Conservation (phyloP, 2,113 vertebrate genomes). For the Ranitomeya variabilis region DNA sequence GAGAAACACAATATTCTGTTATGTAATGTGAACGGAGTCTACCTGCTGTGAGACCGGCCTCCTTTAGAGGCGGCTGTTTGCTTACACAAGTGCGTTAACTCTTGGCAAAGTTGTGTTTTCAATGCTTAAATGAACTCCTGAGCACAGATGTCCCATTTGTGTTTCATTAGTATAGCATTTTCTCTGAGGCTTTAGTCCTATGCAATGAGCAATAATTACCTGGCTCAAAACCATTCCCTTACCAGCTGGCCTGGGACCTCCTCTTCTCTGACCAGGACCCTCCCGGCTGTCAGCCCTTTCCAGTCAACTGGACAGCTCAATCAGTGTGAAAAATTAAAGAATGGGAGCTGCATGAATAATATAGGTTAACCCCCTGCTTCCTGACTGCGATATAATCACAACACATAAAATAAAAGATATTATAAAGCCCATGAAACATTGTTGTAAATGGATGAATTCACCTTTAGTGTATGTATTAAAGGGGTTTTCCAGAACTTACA, state of each 20-base stretch:
- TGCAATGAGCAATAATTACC: slow-evolving; percentile 81
- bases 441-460: no score
- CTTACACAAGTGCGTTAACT: slow-evolving; percentile 57
- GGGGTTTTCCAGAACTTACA: no score
- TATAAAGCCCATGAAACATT: no score
- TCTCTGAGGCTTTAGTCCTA: slow-evolving; percentile 77
- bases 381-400: neutral
- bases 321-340: slow-evolving; percentile 66
- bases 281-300: slow-evolving; percentile 78
- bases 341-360: neutral
- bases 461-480: no score
- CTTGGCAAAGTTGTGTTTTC: slow-evolving; percentile 70
- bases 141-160: slow-evolving; percentile 83
- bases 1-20: neutral
- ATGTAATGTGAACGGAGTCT: neutral
- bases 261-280: slow-evolving; percentile 75
- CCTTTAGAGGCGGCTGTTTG: slow-evolving; percentile 54
- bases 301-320: slow-evolving; percentile 76
- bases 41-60: slow-evolving; percentile 2
- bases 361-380: slow-evolving; percentile 5
- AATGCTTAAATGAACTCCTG: slow-evolving; percentile 76
- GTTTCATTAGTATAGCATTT: slow-evolving; percentile 76
- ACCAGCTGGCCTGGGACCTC: slow-evolving; percentile 80
- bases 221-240: slow-evolving; percentile 74
- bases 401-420: neutral